Percentiles rank a stretch among this genome's conserved stretches.
phyloP scores from a whole-genome alignment of 2,888 invertebrate genomes.

The Neocrepidodera transversa region DNA sequence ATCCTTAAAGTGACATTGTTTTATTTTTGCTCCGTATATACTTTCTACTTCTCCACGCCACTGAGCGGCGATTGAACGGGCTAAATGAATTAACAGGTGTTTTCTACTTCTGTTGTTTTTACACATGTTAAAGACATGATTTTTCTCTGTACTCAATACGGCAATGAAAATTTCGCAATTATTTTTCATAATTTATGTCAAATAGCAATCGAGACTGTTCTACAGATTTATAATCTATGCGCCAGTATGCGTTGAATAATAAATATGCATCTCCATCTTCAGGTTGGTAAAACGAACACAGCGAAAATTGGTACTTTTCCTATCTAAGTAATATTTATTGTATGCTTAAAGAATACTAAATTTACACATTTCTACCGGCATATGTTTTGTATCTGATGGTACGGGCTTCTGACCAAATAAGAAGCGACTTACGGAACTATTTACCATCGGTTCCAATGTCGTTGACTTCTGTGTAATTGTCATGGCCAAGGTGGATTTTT shows the following conservation, averaged over 20 bases:
- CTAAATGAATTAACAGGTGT: constrained; percentile 18
- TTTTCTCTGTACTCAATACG: constrained; percentile 9
- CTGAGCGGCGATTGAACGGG: constrained; percentile 5
- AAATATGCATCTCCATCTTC: too few species aligned
- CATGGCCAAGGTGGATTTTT: constrained; percentile 19
- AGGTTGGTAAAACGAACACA: too few species aligned
- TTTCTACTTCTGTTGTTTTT: background rate
- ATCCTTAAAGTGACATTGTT: too few species aligned
- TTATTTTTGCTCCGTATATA: background rate
- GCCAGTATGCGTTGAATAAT: background rate
- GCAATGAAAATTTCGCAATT: constrained; percentile 18
- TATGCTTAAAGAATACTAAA: background rate
- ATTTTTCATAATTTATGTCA: constrained; percentile 16
- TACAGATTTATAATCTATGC: background rate
- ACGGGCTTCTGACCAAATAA: constrained; percentile 26
- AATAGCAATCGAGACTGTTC: background rate
- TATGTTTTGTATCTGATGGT: background rate
- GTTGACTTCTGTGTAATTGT: constrained; percentile 27
- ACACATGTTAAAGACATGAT: constrained; percentile 17
- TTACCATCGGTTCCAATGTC: constrained; percentile 12
- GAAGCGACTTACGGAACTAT: constrained; percentile 23
- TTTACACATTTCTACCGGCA: background rate
- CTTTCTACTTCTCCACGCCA: constrained; percentile 7
- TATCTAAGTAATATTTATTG: too few species aligned
- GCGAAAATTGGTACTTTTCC: too few species aligned